These are phyloP conservation scores for Drosophila testacea DNA, from an alignment of 2,888 invertebrate genomes.

Conservation along the genomic window DNA sequence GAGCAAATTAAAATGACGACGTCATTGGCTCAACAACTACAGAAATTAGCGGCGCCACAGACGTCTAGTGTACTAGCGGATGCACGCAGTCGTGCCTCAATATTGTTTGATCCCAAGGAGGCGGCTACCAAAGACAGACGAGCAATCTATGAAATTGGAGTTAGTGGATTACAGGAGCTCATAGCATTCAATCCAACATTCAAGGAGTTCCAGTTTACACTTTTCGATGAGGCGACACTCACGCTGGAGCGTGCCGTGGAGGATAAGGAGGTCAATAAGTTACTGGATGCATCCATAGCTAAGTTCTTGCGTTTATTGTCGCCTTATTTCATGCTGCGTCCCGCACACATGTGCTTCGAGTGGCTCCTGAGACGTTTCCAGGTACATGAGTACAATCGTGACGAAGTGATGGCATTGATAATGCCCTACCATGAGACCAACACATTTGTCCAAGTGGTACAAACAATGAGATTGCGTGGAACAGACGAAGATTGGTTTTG, in stretches of 20 bases:
- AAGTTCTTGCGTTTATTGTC: conserved; percentile 93
- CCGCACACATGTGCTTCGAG: conserved; percentile 95
- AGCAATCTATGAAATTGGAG: conserved; percentile 94
- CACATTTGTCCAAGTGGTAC: conserved; percentile 93
- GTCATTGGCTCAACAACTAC: conserved; percentile 92
- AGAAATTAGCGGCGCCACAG: conserved; percentile 91
- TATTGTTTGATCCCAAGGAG: conserved; percentile 95
- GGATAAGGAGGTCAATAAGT: conserved; percentile 90
- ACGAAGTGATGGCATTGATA: conserved; percentile 91
- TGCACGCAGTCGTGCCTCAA: conserved; percentile 90
- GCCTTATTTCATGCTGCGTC: conserved; percentile 94
- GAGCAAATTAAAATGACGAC: conserved; percentile 86
- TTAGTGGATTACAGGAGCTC: conserved; percentile 94
- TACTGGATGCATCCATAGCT: conserved; percentile 90
- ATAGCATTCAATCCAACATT: conserved; percentile 91
- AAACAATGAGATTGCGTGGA: conserved; percentile 89
- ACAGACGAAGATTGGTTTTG: conserved; percentile 89
- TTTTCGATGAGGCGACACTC: conserved; percentile 92
- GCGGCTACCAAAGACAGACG: conserved; percentile 94
- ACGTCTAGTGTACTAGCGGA: conserved; percentile 89
- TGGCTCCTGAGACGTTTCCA: conserved; percentile 97
- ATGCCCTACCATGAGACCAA: conserved; percentile 97
- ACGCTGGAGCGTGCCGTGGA: conserved; percentile 93
- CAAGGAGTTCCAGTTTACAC: conserved; percentile 89
- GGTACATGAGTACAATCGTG: conserved; percentile 94